phyloP scores from a whole-genome alignment of 2,888 invertebrate species.

The Melangyna quadrimaculata region DNA sequence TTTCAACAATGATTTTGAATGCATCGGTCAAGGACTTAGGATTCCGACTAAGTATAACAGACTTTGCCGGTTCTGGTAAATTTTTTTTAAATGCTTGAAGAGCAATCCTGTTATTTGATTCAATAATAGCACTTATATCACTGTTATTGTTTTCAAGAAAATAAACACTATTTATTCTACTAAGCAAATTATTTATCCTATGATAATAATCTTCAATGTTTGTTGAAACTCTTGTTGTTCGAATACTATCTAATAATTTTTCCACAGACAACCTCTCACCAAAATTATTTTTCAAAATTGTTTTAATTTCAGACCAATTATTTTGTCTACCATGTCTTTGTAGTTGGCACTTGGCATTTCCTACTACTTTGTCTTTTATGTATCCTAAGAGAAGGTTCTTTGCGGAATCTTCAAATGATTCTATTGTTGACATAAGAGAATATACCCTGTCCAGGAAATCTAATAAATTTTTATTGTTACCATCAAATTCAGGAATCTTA shows the following conservation, averaged over 20 bases:
- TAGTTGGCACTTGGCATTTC: not conserved
- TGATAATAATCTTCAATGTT: not conserved
- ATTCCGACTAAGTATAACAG: not conserved
- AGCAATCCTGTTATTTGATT: not conserved
- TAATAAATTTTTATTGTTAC: not conserved
- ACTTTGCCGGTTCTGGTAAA: no score
- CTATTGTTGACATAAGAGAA: not conserved
- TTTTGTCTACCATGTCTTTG: not conserved
- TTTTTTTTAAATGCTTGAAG: not conserved
- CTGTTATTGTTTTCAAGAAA: not conserved
- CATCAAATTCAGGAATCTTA: slow-evolving; percentile 19
- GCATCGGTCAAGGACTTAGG: no score
- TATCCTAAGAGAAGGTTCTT: not conserved
- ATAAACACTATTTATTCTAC: not conserved
- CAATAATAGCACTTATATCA: not conserved
- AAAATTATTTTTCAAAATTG: not conserved
- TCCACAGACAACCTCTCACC: not conserved
- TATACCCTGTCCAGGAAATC: slow-evolving; percentile 22
- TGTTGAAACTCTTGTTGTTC: not conserved
- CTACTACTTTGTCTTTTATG: slow-evolving; percentile 1
- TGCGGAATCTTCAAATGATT: not conserved
- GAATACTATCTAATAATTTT: not conserved
- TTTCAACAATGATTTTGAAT: no score
- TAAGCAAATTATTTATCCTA: not conserved
- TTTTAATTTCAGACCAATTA: not conserved